Conservation (phyloP, 2,888 invertebrate genomes). For the Drymonia ruficornis region DNA sequence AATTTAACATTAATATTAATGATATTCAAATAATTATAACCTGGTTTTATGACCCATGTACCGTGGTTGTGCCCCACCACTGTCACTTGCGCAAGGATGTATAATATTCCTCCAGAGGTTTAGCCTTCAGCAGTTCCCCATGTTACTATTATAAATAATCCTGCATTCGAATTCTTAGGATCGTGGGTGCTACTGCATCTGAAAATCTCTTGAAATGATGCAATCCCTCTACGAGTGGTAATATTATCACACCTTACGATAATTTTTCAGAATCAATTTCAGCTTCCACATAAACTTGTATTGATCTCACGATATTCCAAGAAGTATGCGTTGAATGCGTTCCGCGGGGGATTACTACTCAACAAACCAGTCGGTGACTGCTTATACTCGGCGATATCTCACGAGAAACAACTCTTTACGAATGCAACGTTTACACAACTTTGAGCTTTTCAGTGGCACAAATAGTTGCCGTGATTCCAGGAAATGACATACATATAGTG, state of each 20-base stretch:
- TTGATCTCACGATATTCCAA: not conserved
- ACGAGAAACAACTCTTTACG: slow-evolving; percentile 20
- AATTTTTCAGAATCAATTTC: not conserved
- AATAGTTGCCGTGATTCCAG: not conserved
- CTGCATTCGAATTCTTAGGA: too few relatives aligned
- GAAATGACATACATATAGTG: not conserved
- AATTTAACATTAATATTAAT: not conserved
- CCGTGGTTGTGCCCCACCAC: too few relatives aligned
- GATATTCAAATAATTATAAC: slow-evolving; percentile 7
- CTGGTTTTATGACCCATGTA: slow-evolving; percentile 5
- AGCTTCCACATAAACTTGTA: not conserved
- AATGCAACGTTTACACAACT: not conserved
- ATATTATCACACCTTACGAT: too few relatives aligned
- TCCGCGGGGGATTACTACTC: slow-evolving; percentile 13
- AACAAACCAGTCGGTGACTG: slow-evolving; percentile 26
- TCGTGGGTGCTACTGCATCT: too few relatives aligned
- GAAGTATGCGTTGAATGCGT: not conserved
- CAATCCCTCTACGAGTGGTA: too few relatives aligned
- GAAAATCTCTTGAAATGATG: too few relatives aligned
- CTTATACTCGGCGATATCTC: slow-evolving; percentile 22
- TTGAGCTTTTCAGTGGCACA: slow-evolving; percentile 1
- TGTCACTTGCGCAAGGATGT: too few relatives aligned
- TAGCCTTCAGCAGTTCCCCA: too few relatives aligned
- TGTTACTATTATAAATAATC: too few relatives aligned
- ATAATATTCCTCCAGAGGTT: not conserved